A percentile compares a stretch with the other conserved stretches of the same genome.
Evolutionary conservation across 2,797 vertebrate genomes (phyloP).

Genomic region (Enteromius mattozi): DNA sequence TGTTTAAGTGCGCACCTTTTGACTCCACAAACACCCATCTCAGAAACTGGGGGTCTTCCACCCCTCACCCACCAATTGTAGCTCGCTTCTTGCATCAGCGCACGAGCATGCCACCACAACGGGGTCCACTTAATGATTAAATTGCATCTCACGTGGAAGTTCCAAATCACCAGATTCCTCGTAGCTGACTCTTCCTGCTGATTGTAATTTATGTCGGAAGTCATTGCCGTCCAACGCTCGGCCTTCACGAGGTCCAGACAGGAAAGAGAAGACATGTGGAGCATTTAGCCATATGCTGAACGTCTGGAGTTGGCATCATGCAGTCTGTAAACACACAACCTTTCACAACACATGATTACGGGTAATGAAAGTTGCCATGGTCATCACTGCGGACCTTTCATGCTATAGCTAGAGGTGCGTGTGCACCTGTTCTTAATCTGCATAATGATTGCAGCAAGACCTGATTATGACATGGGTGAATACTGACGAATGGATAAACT

Average conservation of each 20-base stretch:
- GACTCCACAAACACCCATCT: conserved; percentile 86
- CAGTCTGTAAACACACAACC: conserved; percentile 4
- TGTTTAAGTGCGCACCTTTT: conserved; percentile 83
- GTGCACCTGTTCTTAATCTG: conserved; percentile 73
- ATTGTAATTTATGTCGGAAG: conserved; percentile 83
- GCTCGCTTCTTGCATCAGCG: conserved; percentile 61
- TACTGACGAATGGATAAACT: conserved; percentile 69
- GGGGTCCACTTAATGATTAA: conserved; percentile 81
- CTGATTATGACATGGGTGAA: conserved; percentile 67
- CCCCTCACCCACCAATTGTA: conserved; percentile 36
- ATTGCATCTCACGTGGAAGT: conserved; percentile 79
- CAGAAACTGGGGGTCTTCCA: conserved; percentile 79
- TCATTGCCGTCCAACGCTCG: conserved; percentile 69
- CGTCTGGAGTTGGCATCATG: background rate
- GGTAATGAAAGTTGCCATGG: conserved; percentile 49
- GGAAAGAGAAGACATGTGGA: conserved; percentile 64
- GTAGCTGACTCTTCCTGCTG: conserved; percentile 76
- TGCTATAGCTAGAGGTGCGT: conserved; percentile 62
- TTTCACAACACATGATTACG: conserved; percentile 18
- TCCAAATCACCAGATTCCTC: conserved; percentile 79
- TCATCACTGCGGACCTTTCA: conserved; percentile 52
- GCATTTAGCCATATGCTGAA: conserved; percentile 50
- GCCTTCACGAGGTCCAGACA: conserved; percentile 59
- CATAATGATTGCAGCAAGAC: conserved; percentile 72
- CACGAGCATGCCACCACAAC: conserved; percentile 69